Base-by-base conservation (phyloP, 2,797 vertebrate genomes). In the Miichthys miiuy region DNA sequence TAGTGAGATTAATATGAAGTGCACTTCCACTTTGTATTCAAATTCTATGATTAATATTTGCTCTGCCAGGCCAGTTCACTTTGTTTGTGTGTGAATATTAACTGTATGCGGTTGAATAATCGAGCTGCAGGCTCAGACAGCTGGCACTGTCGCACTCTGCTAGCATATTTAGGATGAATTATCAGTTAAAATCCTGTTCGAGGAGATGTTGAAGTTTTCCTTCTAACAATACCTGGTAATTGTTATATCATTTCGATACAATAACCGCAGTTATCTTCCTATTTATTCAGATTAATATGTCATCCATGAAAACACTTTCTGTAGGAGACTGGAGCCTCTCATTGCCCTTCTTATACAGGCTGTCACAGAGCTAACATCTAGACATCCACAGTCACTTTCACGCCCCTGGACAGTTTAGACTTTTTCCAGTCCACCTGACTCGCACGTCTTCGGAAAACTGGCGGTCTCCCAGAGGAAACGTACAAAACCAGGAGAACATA, bases 401-500 rank as follows among this genome's bases (percentile, higher is more conserved):
- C 30, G 68, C 30, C 56, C 60, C 50, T 42, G 13, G 14, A 34
- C 17, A 34, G 14, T 66, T 72, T 23, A n/a, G 44, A 9, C 34
- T 25, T 48, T 72, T 61, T 81, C 44, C 58, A 63, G 34, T 75
- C 38, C 1, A 69, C 46, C 25, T 65, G 65, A 60, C 64, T 34
- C 30, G 9, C 54, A 51, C 21, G 56, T 18, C 27, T 58, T 47
- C 46, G 48, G 4, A 38, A 38, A 64, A 56, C 9, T 23, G 12
- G 12, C 64, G 21, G 23, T 25, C 48, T 77, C n/a, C 25, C 17
- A 56, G 42, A 50, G 50, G 14, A 68, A 65, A 56, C 1, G 0
- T 14, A 27, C 41, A 42, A 25, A 50, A 64, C 3, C 13, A 6
- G 10, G 30, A 68, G 16, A 60, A 23, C 16, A 41, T 5, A 51